Percentiles rank a stretch among this genome's conserved stretches.
Evolutionary conservation across 2,797 vertebrate genomes (phyloP).

Genomic region (Lepilemur septentrionalis): DNA sequence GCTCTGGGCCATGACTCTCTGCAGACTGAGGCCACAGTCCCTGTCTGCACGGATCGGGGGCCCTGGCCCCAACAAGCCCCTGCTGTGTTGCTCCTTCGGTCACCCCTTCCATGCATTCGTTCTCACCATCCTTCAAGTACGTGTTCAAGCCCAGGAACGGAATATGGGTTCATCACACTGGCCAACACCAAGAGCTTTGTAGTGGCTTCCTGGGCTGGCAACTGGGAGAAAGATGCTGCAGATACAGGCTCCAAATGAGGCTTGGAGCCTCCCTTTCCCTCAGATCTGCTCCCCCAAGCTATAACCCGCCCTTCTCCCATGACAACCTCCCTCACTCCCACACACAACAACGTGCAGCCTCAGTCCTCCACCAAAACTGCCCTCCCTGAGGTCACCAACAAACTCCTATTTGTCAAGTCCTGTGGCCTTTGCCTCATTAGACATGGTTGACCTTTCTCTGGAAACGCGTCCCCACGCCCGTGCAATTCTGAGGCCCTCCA

Average conservation of each 20-base stretch:
- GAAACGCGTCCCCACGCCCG: neutral
- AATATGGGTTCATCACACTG: neutral
- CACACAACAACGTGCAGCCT: neutral
- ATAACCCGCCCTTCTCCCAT: neutral
- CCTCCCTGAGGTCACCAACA: neutral
- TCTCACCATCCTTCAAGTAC: slow-evolving; percentile 23
- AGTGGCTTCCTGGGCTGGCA: neutral
- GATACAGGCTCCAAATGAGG: neutral
- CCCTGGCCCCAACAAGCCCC: neutral
- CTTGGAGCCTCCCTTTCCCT: neutral
- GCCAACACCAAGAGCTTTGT: neutral
- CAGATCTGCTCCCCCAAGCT: neutral
- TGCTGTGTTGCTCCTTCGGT: neutral
- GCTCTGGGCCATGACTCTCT: neutral
- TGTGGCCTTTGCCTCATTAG: neutral
- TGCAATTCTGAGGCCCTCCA: neutral
- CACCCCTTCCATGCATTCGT: neutral
- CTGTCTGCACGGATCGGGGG: neutral
- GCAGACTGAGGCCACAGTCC: neutral
- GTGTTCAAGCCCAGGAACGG: slow-evolving; percentile 37
- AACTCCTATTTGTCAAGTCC: neutral
- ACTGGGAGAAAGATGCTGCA: neutral
- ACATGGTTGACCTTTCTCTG: slow-evolving; percentile 37
- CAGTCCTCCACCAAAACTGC: neutral
- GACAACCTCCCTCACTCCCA: neutral